Evolutionary conservation across 92 coral and sea anemone species (phyloP), one percentile per base, ranked within the genome.

Genomic region (Parazoanthus darwini): DNA sequence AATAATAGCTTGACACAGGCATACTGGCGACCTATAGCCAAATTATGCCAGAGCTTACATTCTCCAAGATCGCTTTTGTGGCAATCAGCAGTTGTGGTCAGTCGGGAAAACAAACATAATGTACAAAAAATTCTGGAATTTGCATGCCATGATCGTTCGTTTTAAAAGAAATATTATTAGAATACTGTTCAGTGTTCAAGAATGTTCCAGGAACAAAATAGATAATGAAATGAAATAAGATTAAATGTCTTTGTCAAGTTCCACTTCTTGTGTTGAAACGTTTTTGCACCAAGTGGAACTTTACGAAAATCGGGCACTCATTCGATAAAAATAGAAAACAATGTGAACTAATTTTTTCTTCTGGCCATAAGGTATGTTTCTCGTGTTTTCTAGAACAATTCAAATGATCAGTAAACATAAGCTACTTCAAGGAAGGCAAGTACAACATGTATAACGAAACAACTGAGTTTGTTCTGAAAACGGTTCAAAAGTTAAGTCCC

Each of bases 1-100:
- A 70, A 44, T 72, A 84, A 84, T 84, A 48, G 87, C 74, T 71
- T 72, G 67, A 84, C 87, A 84, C 63, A 16, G 79, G 68, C 77
- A 67, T 42, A 71, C 87, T 84, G 87, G 87, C 87, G 43, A 84
- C 68, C 43, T 29, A 43, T 10, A 68, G 78, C 44, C 67, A 71
- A 84, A 84, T 84, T 84, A 84, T 26, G 46, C 66, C 22, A 84
- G 18, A 51, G 46, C 26, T 84, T 70, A 73, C 78, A 71, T 84
- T 71, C 87, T 84, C 67, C 75, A 39, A 84, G 87, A 44, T 68
- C 35, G 54, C 43, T 29, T 46, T 68, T 84, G 46, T 29, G 16
- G 67, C 46, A 59, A 71, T 44, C 68, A 46, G 42, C 23, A 70
- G 43, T 29, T 6, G 79, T 70, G 18, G 65, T 44, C 51, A 35